Evolutionary conservation across 2,888 invertebrate species (phyloP), one percentile per base, ranked within the genome.

Genomic region (Eulithis testata): DNA sequence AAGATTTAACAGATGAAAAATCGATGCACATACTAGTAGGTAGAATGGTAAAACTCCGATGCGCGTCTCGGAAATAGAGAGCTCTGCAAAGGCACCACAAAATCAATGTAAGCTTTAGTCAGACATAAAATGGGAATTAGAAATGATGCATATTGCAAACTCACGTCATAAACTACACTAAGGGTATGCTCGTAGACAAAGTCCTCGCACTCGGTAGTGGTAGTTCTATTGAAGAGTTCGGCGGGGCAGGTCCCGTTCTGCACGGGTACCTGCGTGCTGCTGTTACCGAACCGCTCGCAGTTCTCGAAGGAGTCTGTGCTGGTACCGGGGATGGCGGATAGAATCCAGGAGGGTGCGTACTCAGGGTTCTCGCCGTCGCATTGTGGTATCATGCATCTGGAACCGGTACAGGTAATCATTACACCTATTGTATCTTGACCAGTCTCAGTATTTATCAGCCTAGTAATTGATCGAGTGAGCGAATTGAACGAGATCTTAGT

Each of bases 121-220:
- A 40, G 40, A 40, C 9, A 8, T 11, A 8, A 8, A 40, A 11
- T 40, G 9, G 40, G 9, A 5, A 40, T 1, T 8, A 40, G 4
- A 9, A 8, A 8, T 40, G 9, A 40, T 21, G 21, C 21, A 21
- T 21, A 21, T 40, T 9, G 11, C 3, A 14, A 11, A 84, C 91
- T 88, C 65, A 92, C 92, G 70, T 91, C 91, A 60, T 91, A 88
- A 0, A 91, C 92, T 1, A 91, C 89, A 55, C 84, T 89, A 45
- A 86, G 76, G 4, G 79, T 81, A 60, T 92, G 83, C 72, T 90
- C 80, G 60, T 91, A 91, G 3, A 93, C 87, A 36, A 84, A 86
- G 0, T 67, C 71, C 3, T 85, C 73, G 63, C 92, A 93, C 0
- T 69, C 65, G 54, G 78, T 76, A 0, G 77, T 83, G 2, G 64